Evolutionary conservation across 92 coral and sea anemone genomes (phyloP).

Genomic region (Heliopora coerulea): DNA sequence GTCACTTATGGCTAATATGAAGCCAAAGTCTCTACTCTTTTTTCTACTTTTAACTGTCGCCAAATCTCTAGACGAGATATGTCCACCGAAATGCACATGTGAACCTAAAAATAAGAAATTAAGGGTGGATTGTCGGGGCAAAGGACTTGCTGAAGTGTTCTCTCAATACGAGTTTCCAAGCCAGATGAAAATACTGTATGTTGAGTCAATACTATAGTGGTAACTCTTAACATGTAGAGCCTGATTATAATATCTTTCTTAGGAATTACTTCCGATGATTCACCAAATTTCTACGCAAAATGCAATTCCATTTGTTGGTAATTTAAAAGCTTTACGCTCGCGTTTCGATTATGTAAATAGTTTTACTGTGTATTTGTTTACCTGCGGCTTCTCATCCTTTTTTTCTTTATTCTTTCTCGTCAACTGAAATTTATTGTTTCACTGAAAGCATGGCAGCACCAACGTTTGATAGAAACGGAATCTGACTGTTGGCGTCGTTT

Average conservation of each 20-base stretch:
- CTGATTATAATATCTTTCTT: neutral
- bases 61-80: neutral
- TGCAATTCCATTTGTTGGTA: too few species aligned
- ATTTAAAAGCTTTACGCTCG: too few species aligned
- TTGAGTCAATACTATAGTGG: neutral
- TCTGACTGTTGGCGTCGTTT: neutral
- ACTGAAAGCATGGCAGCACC: too few species aligned
- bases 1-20: slow-evolving; percentile 21
- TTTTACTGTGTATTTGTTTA: neutral
- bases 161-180: slow-evolving; percentile 1
- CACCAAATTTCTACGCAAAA: too few species aligned
- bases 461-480: too few species aligned
- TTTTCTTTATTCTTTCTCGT: neutral
- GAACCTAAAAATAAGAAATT: neutral
- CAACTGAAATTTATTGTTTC: neutral
- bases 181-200: slow-evolving; percentile 24
- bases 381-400: neutral
- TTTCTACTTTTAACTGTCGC: slow-evolving; percentile 9
- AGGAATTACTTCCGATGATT: too few species aligned
- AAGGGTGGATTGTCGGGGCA: slow-evolving; percentile 18
- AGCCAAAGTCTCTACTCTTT: neutral
- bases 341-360: neutral
- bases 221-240: neutral
- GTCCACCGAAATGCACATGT: slow-evolving; percentile 17
- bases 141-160: slow-evolving; percentile 8